phyloP scores from a whole-genome alignment of 2,797 vertebrate genomes.

The Eulemur rubriventer region DNA sequence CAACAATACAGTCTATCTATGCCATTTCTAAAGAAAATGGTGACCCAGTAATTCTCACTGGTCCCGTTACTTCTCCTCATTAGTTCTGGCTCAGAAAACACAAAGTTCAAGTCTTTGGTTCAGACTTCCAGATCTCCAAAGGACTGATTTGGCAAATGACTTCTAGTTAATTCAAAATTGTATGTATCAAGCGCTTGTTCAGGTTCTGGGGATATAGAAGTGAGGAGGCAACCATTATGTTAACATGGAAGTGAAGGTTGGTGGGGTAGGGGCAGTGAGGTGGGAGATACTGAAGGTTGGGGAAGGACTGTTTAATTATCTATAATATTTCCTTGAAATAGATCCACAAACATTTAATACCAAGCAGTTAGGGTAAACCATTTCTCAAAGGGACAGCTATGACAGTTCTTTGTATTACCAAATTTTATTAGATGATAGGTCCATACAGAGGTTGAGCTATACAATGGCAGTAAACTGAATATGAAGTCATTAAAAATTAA shows the following conservation, averaged over 20 bases:
- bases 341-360: not conserved
- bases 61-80: not conserved
- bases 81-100: not conserved
- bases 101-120: not conserved
- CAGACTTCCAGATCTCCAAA: not conserved
- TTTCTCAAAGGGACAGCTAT: not conserved
- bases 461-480: slow-evolving; percentile 23
- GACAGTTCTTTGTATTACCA: slow-evolving; percentile 6
- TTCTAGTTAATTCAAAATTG: not conserved
- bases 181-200: not conserved
- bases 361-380: not conserved
- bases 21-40: not conserved
- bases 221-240: not conserved
- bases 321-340: not conserved
- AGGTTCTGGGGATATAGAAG: not conserved
- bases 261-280: not conserved
- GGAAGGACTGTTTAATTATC: not conserved
- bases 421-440: slow-evolving; percentile 12
- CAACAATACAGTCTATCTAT: not conserved
- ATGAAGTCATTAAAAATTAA: slow-evolving; percentile 59
- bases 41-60: not conserved
- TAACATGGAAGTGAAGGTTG: not conserved
- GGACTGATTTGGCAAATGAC: not conserved
- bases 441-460: not conserved
- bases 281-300: not conserved